A percentile compares a stretch with the other conserved stretches of the same genome.
Conservation (phyloP, 2,888 invertebrate genomes). For the Ischnura elegans region DNA sequence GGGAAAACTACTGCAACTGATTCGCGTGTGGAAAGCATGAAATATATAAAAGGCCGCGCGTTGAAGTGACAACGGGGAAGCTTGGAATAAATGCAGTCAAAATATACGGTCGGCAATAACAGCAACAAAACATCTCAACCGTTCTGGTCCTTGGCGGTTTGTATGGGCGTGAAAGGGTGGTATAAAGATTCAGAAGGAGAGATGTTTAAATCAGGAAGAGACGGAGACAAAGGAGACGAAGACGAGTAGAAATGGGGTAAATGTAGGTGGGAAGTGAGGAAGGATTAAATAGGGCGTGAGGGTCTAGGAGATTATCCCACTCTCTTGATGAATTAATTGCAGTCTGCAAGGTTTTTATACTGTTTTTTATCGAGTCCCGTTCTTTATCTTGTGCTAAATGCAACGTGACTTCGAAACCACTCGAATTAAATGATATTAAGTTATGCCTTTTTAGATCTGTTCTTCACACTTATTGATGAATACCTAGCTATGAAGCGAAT, state of each 20-base stretch:
- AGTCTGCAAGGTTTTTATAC: no score
- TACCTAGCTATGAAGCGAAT: no score
- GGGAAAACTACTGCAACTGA: neutral
- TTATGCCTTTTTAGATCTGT: no score
- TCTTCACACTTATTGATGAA: no score
- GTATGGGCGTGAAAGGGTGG: neutral
- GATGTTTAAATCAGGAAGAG: neutral
- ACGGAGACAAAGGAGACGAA: neutral
- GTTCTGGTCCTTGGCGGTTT: neutral
- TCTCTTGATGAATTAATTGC: no score
- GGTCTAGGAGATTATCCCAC: neutral
- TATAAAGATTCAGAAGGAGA: neutral
- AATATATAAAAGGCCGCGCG: conserved; percentile 1
- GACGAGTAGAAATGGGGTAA: neutral
- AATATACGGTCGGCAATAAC: conserved; percentile 27
- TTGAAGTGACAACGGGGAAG: neutral
- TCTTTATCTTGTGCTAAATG: no score
- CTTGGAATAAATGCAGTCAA: conserved; percentile 4
- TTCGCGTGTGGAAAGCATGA: conserved; percentile 11
- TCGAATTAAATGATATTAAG: no score
- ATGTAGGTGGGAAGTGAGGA: neutral
- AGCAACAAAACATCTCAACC: conserved; percentile 26
- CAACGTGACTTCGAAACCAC: no score
- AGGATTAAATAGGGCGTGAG: neutral
- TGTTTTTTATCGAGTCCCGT: no score